Base-by-base conservation (phyloP, 2,113 vertebrate genomes). In the Cricetomys ansorgei region DNA sequence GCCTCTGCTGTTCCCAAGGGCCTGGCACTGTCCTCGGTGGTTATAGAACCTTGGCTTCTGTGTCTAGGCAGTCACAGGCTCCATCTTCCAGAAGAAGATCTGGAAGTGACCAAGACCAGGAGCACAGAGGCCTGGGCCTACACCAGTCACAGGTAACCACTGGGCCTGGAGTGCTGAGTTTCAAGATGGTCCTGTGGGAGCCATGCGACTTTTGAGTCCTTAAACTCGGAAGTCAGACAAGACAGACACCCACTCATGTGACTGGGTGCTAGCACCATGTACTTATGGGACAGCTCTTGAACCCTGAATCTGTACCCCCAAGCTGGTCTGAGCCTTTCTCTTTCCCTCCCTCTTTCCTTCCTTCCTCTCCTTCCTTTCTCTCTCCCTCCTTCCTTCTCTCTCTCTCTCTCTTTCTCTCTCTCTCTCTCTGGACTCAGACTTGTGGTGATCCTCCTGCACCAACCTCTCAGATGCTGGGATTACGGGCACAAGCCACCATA, bases 241-340 rank as follows among this genome's bases (percentile, higher is more conserved):
- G 83, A 87, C 6, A 67, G 75, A 77, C 0, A 16, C 7, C 59
- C 17, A 9, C 0, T 2, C 48, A 34, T 29, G 21, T 12, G 62
- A 40, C n/a, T 11, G 8, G 1, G 57, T 25, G 0, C 34, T 5
- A 8, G 65, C 2, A 31, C 50, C 25, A 37, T 40, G n/a, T 0
- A 8, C 55, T n/a, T 1, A 55, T 55, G 3, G 27, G 50, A 57
- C n/a, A 76, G 84, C 16, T 87, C 69, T 31, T 23, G 16, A 21
- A 57, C 53, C 12, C 31, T 40, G 34, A 4, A 72, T 77, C 70
- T 57, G 72, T 1, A 3, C 17, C 40, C 16, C 16, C 9, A 16
- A 75, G 57, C 37, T 73, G n/a, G n/a, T 31, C 57, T 55, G 11
- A 40, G 65, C 37, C 15, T 86, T 85, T 34, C 50, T 69, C 45